Evolutionary conservation across 64 coral and sea anemone species (phyloP).

Genomic region (Catalaphyllia jardinei): DNA sequence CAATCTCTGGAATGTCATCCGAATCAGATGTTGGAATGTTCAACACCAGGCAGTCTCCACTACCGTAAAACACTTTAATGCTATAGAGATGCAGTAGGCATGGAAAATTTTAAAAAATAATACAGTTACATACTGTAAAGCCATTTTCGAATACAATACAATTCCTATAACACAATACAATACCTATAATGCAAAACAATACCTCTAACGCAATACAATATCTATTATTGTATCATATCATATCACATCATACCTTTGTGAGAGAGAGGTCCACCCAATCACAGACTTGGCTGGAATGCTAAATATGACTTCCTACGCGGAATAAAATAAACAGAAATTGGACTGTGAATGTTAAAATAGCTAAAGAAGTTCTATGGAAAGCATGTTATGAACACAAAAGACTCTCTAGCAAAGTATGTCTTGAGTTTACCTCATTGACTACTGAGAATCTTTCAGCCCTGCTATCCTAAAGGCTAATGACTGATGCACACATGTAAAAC

Average conservation of each 20-base stretch:
- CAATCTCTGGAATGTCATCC: slow-evolving; percentile 95
- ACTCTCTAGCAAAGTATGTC: too few species aligned
- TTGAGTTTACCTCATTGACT: too few species aligned
- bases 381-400: too few species aligned
- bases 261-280: slow-evolving; percentile 94
- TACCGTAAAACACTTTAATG: slow-evolving; percentile 97
- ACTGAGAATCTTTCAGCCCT: too few species aligned
- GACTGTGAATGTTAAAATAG: not conserved
- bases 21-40: slow-evolving; percentile 90
- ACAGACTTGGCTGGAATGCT: slow-evolving; percentile 91
- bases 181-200: not conserved
- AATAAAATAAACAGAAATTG: not conserved
- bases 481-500: not conserved
- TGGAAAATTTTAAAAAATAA: too few species aligned
- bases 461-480: too few species aligned
- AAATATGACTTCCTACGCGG: slow-evolving; percentile 83
- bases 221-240: not conserved
- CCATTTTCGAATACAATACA: too few species aligned
- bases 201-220: not conserved
- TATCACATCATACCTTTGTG: slow-evolving; percentile 63
- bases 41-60: slow-evolving; percentile 90
- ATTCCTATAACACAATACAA: not conserved
- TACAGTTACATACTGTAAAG: too few species aligned
- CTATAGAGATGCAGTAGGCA: slow-evolving; percentile 4
- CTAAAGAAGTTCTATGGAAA: not conserved